These are phyloP conservation scores for Branchipolynoe longqiensis DNA, from an alignment of 2,888 invertebrate species.

Conservation along the genomic window DNA sequence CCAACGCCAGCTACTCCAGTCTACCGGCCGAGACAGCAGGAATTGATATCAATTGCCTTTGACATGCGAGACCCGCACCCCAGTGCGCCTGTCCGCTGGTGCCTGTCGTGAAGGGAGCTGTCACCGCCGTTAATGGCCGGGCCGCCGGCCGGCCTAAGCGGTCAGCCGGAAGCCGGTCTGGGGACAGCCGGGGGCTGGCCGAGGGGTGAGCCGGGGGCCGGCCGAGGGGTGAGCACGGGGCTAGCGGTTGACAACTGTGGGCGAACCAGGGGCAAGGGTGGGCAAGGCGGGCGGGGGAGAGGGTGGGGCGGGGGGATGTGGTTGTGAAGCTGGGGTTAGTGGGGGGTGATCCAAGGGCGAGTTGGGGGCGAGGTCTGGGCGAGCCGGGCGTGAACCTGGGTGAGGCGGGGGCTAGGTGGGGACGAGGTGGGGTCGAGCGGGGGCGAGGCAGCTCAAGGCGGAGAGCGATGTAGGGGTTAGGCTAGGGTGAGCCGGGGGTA, in stretches of 20 bases:
- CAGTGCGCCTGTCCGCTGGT: not conserved
- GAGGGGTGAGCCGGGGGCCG: not conserved
- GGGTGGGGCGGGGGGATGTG: not conserved
- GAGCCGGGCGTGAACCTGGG: not conserved
- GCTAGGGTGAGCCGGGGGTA: not conserved
- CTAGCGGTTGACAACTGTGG: not conserved
- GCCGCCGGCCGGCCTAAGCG: not conserved
- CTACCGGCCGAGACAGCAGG: not conserved
- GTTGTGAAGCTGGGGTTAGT: too few relatives aligned
- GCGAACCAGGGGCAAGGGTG: not conserved
- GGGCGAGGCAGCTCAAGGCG: too few relatives aligned
- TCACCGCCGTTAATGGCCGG: conserved; percentile 4
- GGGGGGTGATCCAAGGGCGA: too few relatives aligned
- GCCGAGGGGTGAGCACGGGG: too few relatives aligned
- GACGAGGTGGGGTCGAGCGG: not conserved
- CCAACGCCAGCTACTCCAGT: too few relatives aligned
- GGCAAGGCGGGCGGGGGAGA: not conserved
- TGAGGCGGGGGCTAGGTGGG: not conserved
- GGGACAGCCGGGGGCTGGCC: not conserved
- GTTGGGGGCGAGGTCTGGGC: too few relatives aligned
- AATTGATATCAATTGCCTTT: conserved; percentile 38
- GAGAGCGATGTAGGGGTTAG: too few relatives aligned
- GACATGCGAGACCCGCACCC: not conserved
- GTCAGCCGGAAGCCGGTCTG: not conserved
- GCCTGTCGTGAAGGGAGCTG: conserved; percentile 22